Percentiles rank a stretch among this genome's conserved stretches.
Conservation (phyloP, 2,797 vertebrate species). For the Myotis vivesi region DNA sequence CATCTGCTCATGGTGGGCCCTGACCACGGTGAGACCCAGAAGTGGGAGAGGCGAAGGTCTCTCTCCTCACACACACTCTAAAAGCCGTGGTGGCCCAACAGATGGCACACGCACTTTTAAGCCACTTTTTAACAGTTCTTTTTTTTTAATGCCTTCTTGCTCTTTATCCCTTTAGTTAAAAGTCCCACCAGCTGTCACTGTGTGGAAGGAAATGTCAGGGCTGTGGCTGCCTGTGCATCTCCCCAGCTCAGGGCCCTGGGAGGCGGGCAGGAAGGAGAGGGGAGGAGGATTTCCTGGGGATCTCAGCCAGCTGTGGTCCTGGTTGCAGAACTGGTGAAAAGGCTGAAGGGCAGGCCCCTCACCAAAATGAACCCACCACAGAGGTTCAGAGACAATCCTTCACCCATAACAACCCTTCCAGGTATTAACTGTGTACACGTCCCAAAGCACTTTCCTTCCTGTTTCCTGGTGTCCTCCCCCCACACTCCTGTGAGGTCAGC, state of each 20-base stretch:
- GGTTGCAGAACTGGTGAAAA: background rate
- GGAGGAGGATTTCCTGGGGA: background rate
- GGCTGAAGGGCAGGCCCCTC: background rate
- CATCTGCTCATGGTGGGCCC: background rate
- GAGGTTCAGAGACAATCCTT: background rate
- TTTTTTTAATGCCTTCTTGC: slow-evolving; percentile 58
- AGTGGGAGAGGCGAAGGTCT: slow-evolving; percentile 25
- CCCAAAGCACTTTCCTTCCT: background rate
- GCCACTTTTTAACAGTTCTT: slow-evolving; percentile 67
- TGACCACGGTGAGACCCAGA: background rate
- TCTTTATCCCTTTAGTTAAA: slow-evolving; percentile 78
- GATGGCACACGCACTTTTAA: slow-evolving; percentile 73
- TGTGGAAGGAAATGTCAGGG: slow-evolving; percentile 75
- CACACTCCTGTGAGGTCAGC: background rate
- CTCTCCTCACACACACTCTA: slow-evolving; percentile 15
- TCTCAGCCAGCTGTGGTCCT: background rate
- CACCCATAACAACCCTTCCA: background rate
- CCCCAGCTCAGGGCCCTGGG: background rate
- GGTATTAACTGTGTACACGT: background rate
- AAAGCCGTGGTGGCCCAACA: slow-evolving; percentile 54
- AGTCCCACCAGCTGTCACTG: slow-evolving; percentile 75
- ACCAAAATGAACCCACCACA: background rate
- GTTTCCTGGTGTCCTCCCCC: background rate
- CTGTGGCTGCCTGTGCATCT: slow-evolving; percentile 34
- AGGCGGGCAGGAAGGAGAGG: no score